These are phyloP conservation scores for Microctonus aethiopoides DNA, from an alignment of 2,888 invertebrate species.

Conservation along the genomic window DNA sequence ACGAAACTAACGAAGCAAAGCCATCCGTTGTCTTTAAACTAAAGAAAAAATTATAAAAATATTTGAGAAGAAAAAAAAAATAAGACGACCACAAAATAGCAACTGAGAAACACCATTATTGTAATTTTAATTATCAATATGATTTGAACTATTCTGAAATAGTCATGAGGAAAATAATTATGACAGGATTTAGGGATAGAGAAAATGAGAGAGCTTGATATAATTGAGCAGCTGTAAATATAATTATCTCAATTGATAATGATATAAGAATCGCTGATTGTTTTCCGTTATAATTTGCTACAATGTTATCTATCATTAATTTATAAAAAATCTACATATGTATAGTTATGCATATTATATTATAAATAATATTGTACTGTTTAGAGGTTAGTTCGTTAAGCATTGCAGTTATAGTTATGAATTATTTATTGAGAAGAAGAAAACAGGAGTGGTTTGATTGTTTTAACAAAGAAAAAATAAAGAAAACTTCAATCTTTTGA, in stretches of 20 bases:
- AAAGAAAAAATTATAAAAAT: conserved; percentile 15
- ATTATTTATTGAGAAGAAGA: not conserved
- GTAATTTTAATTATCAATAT: not conserved
- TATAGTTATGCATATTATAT: not conserved
- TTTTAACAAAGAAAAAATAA: not conserved
- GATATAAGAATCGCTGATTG: not conserved
- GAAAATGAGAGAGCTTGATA: not conserved
- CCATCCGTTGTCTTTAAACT: conserved; percentile 42
- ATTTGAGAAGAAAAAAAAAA: not conserved
- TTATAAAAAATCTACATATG: conserved; percentile 24
- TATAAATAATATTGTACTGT: not conserved
- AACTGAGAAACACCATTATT: conserved; percentile 3
- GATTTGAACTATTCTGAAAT: not conserved
- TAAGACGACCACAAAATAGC: not conserved
- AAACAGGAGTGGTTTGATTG: not conserved
- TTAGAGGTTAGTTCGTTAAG: not conserved
- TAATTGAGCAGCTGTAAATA: conserved; percentile 9
- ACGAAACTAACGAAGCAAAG: conserved; percentile 46
- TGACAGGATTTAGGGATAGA: not conserved
- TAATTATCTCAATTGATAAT: conserved; percentile 6
- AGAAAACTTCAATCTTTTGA: not conserved
- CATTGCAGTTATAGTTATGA: not conserved
- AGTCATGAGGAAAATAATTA: not conserved
- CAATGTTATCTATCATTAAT: conserved; percentile 16
- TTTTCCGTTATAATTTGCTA: conserved; percentile 10